Percentiles rank a stretch among this genome's conserved stretches.
phyloP scores from a whole-genome alignment of 1,140 invertebrate genomes.

The Metopolophium dirhodum region DNA sequence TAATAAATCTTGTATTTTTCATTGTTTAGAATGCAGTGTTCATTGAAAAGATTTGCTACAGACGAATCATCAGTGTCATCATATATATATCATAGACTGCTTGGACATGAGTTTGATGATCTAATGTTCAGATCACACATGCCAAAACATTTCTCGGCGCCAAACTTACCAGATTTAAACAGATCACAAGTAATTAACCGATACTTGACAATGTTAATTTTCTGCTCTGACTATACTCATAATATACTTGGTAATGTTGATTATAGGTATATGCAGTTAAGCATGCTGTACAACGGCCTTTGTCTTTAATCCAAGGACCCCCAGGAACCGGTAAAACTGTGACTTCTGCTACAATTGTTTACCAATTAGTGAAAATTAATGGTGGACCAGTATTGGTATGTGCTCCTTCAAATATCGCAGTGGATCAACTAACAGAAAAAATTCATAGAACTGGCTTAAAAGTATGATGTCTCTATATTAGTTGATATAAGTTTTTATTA shows the following conservation, averaged over 20 bases:
- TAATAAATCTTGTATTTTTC: constrained; percentile 60
- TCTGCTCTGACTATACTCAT: not conserved
- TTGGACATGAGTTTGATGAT: constrained; percentile 98
- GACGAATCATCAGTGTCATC: constrained; percentile 95
- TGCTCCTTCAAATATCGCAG: constrained; percentile 98
- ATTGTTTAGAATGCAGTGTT: constrained; percentile 86
- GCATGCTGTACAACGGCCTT: constrained; percentile 94
- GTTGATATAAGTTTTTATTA: not conserved
- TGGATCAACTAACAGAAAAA: constrained; percentile 98
- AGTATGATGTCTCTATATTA: constrained; percentile 58
- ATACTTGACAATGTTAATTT: not conserved
- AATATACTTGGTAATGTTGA: constrained; percentile 49
- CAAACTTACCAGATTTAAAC: constrained; percentile 96
- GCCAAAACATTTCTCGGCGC: constrained; percentile 96
- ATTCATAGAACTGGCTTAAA: constrained; percentile 97
- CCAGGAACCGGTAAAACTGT: constrained; percentile 97
- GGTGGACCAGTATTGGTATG: constrained; percentile 96
- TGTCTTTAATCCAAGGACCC: constrained; percentile 91
- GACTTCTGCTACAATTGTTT: constrained; percentile 98
- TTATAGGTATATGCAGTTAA: constrained; percentile 95
- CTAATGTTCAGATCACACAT: constrained; percentile 87
- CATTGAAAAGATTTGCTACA: constrained; percentile 93
- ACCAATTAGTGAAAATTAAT: constrained; percentile 94
- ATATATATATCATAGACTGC: constrained; percentile 95
- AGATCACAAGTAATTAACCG: constrained; percentile 76